Evolutionary conservation across 1,140 invertebrate genomes (phyloP), one percentile per base, ranked within the genome.

Genomic region (Microplitis mediator): DNA sequence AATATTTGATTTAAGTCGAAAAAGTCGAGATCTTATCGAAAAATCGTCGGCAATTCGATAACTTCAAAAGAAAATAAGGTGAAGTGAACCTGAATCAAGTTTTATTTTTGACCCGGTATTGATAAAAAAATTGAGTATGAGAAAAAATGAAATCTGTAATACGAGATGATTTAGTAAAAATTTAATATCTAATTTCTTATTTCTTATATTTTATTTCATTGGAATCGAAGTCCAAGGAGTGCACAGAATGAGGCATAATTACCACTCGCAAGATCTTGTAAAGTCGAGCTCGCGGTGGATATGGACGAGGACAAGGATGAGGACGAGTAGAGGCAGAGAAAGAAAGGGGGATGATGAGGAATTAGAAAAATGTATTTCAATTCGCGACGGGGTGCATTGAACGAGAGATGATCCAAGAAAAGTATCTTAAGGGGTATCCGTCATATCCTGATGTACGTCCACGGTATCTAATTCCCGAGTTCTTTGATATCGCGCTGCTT

Each of bases 351-450:
- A 50, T 56, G 4, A 11, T 9, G 35, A 16, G 14, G 70, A 76
- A 76, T 76, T 73, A 76, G 62, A 73, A 73, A 76, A 76, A 74
- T 76, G 56, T 76, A 74, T 74, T 74, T 75, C 76, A 73, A 67
- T 72, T 67, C 66, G 73, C 65, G 39, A 52, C 64, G 71, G 72
- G 68, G 68, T 45, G 69, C 74, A 81, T 80, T 80, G 71, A 80
- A 62, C 63, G 66, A 56, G 69, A 75, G 80, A 82, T 81, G 72
- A 80, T 77, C 78, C 74, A 58, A 63, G 73, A 69, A 81, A 82
- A 82, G 80, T 75, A 80, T 72, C 80, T 80, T 81, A 80, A 16
- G 9, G 65, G 71, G 36, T 72, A 60, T 52, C 50, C 51, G 36
- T 32, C 50, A 54, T 45, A 45, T 52, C 60, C 6, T 71, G 60